Conservation (phyloP, 2,888 invertebrate genomes). For the Leucophenga maculata region DNA sequence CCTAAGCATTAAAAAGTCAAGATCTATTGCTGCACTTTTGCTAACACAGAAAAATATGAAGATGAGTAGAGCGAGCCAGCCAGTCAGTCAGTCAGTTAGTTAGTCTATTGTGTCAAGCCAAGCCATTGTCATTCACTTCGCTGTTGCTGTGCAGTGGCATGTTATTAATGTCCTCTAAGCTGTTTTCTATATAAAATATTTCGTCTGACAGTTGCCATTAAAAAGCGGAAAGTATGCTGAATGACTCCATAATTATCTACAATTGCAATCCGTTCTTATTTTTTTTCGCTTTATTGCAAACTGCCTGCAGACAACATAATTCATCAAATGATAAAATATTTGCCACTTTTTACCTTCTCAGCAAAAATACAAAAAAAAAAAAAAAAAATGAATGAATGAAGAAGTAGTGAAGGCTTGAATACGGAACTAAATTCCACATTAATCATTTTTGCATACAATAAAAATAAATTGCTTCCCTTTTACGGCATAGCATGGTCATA, state of each 20-base stretch:
- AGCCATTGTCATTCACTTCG: not conserved
- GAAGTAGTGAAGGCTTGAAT: not conserved
- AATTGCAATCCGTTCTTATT: not conserved
- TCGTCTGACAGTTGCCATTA: conserved; percentile 7
- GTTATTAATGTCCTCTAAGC: not conserved
- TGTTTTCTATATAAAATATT: not conserved
- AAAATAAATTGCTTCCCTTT: conserved; percentile 38
- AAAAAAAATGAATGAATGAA: not conserved
- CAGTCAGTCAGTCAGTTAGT: not conserved
- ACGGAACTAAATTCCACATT: conserved; percentile 42
- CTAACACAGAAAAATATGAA: conserved; percentile 58
- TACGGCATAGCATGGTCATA: not conserved
- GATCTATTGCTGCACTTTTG: not conserved
- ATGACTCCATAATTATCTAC: conserved; percentile 10
- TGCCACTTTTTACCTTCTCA: conserved; percentile 6
- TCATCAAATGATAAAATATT: conserved; percentile 20
- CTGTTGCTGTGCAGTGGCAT: not conserved
- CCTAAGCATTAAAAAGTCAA: not conserved
- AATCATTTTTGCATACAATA: conserved; percentile 60
- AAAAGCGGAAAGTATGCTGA: not conserved
- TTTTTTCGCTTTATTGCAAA: not conserved
- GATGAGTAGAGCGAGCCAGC: conserved; percentile 43
- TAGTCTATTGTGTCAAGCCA: not conserved
- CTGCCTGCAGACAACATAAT: conserved; percentile 13
- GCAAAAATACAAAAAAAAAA: too few relatives aligned